Conservation (phyloP, 2,797 vertebrate genomes). For the Crocodylus rhombifer region DNA sequence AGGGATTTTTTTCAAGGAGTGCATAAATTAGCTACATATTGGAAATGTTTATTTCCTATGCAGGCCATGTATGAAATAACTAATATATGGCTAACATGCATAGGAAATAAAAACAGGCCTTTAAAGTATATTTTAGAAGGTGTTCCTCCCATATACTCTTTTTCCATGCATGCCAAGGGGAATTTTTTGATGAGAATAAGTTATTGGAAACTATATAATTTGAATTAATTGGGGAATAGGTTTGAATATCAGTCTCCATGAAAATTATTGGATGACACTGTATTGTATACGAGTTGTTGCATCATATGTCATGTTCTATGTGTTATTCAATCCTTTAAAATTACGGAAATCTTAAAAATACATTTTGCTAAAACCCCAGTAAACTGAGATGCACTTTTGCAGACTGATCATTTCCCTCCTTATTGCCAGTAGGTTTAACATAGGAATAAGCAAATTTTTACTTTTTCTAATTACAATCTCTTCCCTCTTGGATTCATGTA, state of each 20-base stretch:
- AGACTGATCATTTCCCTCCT: background rate
- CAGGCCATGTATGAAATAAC: no score
- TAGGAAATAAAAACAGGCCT: background rate
- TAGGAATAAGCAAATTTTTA: background rate
- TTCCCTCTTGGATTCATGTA: background rate
- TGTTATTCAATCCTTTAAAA: background rate
- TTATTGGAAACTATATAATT: background rate
- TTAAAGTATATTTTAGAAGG: background rate
- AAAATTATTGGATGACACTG: background rate
- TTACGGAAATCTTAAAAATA: background rate
- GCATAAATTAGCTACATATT: background rate
- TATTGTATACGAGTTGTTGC: background rate
- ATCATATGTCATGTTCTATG: background rate
- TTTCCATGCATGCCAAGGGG: background rate
- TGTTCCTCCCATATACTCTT: background rate
- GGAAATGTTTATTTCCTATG: background rate
- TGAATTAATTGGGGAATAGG: background rate
- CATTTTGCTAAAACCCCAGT: background rate
- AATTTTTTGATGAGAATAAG: background rate
- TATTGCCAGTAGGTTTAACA: background rate
- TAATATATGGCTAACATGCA: no score
- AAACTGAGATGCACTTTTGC: background rate
- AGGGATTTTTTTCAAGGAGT: background rate
- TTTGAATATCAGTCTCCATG: background rate
- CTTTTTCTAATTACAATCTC: background rate